Evolutionary conservation across 1,140 invertebrate species (phyloP), one percentile per base, ranked within the genome.

Genomic region (Yoshiicerus persimilis): DNA sequence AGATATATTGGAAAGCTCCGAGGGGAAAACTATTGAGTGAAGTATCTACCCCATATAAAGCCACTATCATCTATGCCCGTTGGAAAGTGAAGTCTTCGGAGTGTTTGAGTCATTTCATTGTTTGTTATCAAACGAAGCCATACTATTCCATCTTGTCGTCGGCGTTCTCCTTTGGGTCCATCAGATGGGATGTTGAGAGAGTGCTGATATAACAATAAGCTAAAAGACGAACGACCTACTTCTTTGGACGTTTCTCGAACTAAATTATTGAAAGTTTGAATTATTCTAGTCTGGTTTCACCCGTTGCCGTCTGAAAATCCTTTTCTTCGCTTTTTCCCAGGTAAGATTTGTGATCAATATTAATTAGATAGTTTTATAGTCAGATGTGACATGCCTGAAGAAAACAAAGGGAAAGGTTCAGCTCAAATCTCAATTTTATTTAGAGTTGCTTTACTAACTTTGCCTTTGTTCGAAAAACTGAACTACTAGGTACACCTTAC

Each of bases 381-480:
- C 11, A 16, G 75, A 80, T 80, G 75, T 80, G 75, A 38, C 75
- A 10, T 36, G 75, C 75, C 34, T 80, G n/a, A 38, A 3, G 75
- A 80, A 80, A 80, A 80, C 75, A 80, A 80, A 38, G 8, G 32
- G 10, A 34, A 34, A 32, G 20, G 11, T 34, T 80, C 4, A 38
- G 32, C 32, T 80, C 75, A 80, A 80, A 80, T 80, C 75, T 36
- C 75, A 80, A 80, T 80, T 80, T 80, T 80, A 80, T 38, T n/a
- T 80, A 34, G 75, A 80, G 6, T n/a, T 38, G 16, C 47, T 56
- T 56, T 56, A 4, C 13, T 56, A 41, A 41, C 39, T 41, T 41
- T 41, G 13, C 47, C 8, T 56, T 56, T 56, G 47, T 56, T 56
- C 16, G n/a, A 56, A 56, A 56, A 56, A 56, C 47, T n/a, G 41